phyloP scores from a whole-genome alignment of 2,888 invertebrate genomes.

The Limnephilus lunatus region DNA sequence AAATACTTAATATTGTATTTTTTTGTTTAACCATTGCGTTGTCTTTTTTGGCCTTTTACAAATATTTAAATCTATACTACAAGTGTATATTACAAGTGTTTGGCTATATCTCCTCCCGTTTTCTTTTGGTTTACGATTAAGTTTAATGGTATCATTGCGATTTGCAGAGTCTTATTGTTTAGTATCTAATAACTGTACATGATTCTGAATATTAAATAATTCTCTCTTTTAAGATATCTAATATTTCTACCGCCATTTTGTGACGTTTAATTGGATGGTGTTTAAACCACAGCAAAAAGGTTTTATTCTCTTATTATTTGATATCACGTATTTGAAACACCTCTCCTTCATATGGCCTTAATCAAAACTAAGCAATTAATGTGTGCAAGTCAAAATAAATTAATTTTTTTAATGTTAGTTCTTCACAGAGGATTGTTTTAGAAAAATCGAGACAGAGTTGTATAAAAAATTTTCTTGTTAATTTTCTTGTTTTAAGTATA shows the following conservation, averaged over 20 bases:
- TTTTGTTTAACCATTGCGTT: background rate
- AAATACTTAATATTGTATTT: no score
- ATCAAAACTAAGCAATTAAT: background rate
- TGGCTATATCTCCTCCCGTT: no score
- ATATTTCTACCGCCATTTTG: background rate
- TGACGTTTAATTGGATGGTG: background rate
- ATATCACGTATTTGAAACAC: background rate
- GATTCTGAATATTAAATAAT: background rate
- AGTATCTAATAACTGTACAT: background rate
- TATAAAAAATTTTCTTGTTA: background rate
- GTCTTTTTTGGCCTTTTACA: background rate
- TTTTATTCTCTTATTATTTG: background rate
- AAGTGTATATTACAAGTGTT: no score
- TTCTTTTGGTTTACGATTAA: background rate
- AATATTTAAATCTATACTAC: background rate
- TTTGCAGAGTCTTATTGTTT: background rate
- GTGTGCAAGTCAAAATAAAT: background rate
- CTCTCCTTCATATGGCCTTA: background rate
- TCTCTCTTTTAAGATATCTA: background rate
- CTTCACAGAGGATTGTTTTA: background rate
- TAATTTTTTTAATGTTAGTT: background rate
- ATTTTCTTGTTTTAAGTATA: no score
- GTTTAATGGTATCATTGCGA: background rate
- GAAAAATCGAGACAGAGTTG: background rate
- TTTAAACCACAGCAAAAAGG: no score